Evolutionary conservation across 2,888 invertebrate genomes (phyloP), one percentile per base, ranked within the genome.

Genomic region (Coenonympha arcania): DNA sequence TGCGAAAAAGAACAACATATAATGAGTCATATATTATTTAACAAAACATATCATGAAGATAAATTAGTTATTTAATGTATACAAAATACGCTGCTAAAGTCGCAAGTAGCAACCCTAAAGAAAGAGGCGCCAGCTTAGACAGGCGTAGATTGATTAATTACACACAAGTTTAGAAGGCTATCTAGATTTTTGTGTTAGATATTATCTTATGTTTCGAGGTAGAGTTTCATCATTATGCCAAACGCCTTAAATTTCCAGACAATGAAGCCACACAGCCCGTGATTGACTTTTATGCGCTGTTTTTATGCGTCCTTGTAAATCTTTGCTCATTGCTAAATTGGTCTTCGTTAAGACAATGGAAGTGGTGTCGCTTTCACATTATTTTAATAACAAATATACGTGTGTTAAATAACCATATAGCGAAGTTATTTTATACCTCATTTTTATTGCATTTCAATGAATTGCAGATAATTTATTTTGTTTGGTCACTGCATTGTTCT

Each of bases 131-230:
- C 55, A 43, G 48, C 36, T 44, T 50, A 51, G 53, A 58, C 56
- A 49, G 56, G 48, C 36, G 47, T 50, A 51, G 53, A 58, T 58
- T 50, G 56, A 56, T 56, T 54, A 53, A 55, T 58, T 56, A 60
- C 55, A 54, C 46, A 55, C 28, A 31, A 36, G n/a, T n/a, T n/a
- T n/a, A n/a, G n/a, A n/a, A n/a, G 50, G 41, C 30, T 45, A 44
- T 52, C 50, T 30, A 47, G 52, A 52, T 52, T 47, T 55, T 43
- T 47, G 39, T 50, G 52, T 48, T 42, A 39, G 52, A 52, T 52
- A 42, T 48, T 48, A 41, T 50, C 45, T 37, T 46, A 15, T 45
- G 49, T 45, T 52, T 55, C 18, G 39, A 52, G 47, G 47, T 46
- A 42, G 18, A 33, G 49, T 50, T 55, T 52, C 48, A 33, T 46